Base-by-base conservation (phyloP, 2,888 invertebrate genomes). In the Drosophila dives region DNA sequence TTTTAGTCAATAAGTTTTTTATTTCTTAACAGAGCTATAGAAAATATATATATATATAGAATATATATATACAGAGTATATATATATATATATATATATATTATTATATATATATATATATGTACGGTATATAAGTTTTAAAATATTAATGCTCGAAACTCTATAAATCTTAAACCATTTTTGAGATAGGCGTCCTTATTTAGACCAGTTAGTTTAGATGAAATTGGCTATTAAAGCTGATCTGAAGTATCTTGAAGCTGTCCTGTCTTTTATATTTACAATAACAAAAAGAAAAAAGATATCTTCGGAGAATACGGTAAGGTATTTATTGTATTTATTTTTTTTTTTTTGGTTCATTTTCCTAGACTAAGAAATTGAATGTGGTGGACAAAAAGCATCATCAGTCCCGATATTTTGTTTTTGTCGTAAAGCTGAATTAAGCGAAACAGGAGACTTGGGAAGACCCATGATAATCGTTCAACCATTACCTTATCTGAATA, bases 401-500 rank as follows among this genome's bases (percentile, higher is more conserved):
- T 15, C 20, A 23, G 23, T 7, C 7, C 12, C 45, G 23, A 45
- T 15, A 20, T 8, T 23, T 23, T 15, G 29, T 2, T 3, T 20
- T n/a, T 45, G 45, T 45, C 23, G 15, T 8, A 45, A 45, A 15
- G 20, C 45, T 12, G 15, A 7, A 15, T 45, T 45, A 23, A 23
- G 23, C 45, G 23, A 8, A 23, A 45, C 7, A 7, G 12, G 6
- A 6, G 12, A 45, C 15, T 15, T 45, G 23, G 8, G 4, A 45
- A 23, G 3, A 45, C 3, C 23, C 23, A 23, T 15, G 15, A 45
- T 45, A 45, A 45, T 45, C 23, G 23, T 45, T 45, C 45, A 15
- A 45, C 45, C 45, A 20, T 45, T 45, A 45, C 45, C 45, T 45
- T 45, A 45, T 45, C 45, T 45, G 45, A 45, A 45, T 45, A 23